Percentiles rank a stretch among this genome's conserved stretches.
These are phyloP conservation scores for Dicerorhinus sumatrensis DNA, from an alignment of 2,113 vertebrate species.

Conservation along the genomic window DNA sequence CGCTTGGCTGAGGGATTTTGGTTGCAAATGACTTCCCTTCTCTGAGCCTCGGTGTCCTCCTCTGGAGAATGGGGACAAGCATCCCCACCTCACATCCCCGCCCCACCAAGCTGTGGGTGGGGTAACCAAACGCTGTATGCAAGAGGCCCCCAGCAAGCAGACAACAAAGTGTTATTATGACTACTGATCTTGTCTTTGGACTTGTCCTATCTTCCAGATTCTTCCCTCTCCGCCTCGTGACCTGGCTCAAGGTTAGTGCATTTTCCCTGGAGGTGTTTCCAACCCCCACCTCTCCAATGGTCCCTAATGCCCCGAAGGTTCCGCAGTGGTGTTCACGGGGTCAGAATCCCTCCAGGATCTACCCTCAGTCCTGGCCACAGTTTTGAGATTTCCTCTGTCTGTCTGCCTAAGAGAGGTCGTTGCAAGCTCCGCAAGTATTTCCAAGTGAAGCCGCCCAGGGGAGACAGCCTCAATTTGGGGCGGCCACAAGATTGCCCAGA, in stretches of 20 bases:
- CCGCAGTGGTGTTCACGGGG: rapidly evolving
- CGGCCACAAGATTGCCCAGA: not conserved
- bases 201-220: not conserved
- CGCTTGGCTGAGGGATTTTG: not conserved
- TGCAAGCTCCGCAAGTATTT: not conserved
- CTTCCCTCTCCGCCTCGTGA: not conserved
- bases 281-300: not conserved
- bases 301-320: not conserved
- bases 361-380: not conserved
- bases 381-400: not conserved
- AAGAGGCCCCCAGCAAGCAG: too few species aligned
- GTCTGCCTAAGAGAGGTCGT: not conserved
- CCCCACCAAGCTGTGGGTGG: not conserved
- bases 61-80: not conserved
- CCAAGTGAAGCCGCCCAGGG: not conserved
- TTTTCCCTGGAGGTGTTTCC: not conserved
- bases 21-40: not conserved
- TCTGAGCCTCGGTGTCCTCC: not conserved
- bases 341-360: not conserved
- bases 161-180: too few species aligned
- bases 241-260: not conserved
- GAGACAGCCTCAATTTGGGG: not conserved
- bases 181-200: not conserved
- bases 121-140: not conserved
- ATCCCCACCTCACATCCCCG: not conserved